Evolutionary conservation across 2,797 vertebrate genomes (phyloP).

Genomic region (Cyclopterus lumpus): DNA sequence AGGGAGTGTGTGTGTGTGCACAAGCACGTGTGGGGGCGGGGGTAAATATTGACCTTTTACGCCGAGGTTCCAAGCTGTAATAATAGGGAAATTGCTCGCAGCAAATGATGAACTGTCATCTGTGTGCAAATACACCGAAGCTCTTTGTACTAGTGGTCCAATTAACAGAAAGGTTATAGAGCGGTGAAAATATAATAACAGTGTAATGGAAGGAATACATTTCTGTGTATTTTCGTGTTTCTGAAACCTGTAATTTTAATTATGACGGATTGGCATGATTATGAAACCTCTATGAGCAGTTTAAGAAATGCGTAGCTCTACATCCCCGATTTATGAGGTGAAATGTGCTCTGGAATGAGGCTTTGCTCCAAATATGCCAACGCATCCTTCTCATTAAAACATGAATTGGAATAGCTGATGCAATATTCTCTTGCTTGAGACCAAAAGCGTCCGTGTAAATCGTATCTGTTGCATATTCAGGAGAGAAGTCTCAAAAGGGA

Average conservation of each 20-base stretch:
- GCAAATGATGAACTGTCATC: slow-evolving; percentile 71
- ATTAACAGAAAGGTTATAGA: slow-evolving; percentile 70
- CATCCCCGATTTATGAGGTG: background rate
- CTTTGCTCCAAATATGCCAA: slow-evolving; percentile 7
- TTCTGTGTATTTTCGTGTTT: slow-evolving; percentile 37
- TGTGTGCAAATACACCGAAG: slow-evolving; percentile 66
- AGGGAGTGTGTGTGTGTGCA: slow-evolving; percentile 15
- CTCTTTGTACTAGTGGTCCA: slow-evolving; percentile 59
- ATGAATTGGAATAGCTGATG: slow-evolving; percentile 18
- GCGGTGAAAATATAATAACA: slow-evolving; percentile 45
- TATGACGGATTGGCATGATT: slow-evolving; percentile 18
- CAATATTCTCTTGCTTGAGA: slow-evolving; percentile 18
- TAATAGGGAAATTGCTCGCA: slow-evolving; percentile 68
- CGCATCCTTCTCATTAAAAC: slow-evolving; percentile 9
- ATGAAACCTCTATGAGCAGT: slow-evolving; percentile 8
- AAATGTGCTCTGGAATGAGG: slow-evolving; percentile 11
- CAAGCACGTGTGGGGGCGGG: slow-evolving; percentile 19
- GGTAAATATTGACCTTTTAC: slow-evolving; percentile 73
- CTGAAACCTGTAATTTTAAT: slow-evolving; percentile 32
- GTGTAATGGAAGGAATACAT: slow-evolving; percentile 40
- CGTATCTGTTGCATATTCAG: slow-evolving; percentile 6
- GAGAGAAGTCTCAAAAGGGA: background rate
- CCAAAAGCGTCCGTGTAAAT: background rate
- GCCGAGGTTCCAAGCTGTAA: slow-evolving; percentile 59
- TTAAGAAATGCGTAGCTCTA: background rate